These are phyloP conservation scores for Linhomoeus sp. DNA, from an alignment of 2,888 invertebrate species.

Conservation along the genomic window DNA sequence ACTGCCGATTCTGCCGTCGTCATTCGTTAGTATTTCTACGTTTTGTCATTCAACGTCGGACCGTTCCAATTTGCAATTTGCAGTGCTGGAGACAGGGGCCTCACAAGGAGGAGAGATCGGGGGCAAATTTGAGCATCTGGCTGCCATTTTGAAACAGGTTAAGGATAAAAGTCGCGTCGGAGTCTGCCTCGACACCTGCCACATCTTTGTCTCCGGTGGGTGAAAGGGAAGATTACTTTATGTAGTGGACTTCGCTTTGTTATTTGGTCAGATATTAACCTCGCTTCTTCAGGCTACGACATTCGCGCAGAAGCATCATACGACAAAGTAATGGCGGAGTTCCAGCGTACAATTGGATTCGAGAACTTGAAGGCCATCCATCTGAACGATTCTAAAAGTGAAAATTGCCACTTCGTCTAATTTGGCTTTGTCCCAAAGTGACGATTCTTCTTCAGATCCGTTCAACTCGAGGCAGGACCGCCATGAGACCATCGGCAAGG, in stretches of 20 bases:
- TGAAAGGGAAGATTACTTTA: too few relatives aligned
- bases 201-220: conserved; percentile 21
- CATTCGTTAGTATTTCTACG: too few relatives aligned
- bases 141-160: conserved; percentile 27
- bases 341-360: conserved; percentile 30
- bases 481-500: conserved; percentile 35
- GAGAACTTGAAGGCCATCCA: conserved; percentile 34
- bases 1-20: too few relatives aligned
- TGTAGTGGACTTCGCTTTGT: not conserved
- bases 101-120: conserved; percentile 31
- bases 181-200: conserved; percentile 31
- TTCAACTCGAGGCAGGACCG: conserved; percentile 32
- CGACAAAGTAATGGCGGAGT: conserved; percentile 28
- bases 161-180: conserved; percentile 30
- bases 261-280: too few relatives aligned
- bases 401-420: not conserved
- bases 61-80: too few relatives aligned
- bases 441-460: conserved; percentile 20
- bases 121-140: conserved; percentile 30
- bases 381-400: conserved; percentile 35
- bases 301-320: conserved; percentile 28
- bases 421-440: not conserved
- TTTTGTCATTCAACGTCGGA: too few relatives aligned
- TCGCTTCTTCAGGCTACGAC: conserved; percentile 32
- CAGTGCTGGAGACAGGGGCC: conserved; percentile 32